Base-by-base conservation (phyloP, 92 coral and sea anemone genomes). In the Parazoanthus darwini region DNA sequence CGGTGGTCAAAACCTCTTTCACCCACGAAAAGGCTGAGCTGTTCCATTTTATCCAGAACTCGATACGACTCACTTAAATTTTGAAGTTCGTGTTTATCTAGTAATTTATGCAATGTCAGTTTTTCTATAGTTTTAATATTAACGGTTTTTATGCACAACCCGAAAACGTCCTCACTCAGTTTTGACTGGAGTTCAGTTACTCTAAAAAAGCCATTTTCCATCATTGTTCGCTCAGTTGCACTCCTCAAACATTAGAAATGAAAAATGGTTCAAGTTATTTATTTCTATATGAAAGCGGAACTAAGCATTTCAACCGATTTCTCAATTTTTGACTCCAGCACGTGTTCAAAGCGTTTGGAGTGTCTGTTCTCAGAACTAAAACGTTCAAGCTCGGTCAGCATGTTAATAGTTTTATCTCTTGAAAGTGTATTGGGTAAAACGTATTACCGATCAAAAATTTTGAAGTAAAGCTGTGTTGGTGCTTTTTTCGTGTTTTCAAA, bases 291-390 rank as follows among this genome's bases (percentile, higher is more conserved):
- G 18, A 20, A 22, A 11, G 39, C 46, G 16, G n/a, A 39, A 74
- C 4, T 74, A 37, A n/a, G 25, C 2, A 35, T 74, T 74, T 29
- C 39, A 72, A 26, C 59, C 16, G 7, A 35, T 29, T 74, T 74
- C 20, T 3, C 4, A 35, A 35, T 5, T 35, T 74, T 35, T 10
- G 39, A 74, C 18, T 13, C 59, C 18, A 54, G 20, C 59, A 54
- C 16, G 59, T 54, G 59, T 6, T 48, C 51, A 78, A 48, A 78
- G 15, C 2, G 29, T 46, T 4, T 43, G 54, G 59, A 25, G 15
- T 48, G 20, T 46, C 39, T 79, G 39, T 79, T 79, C 25, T 79
- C 82, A 79, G 82, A 78, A 6, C 43, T 22, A 39, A 44, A 79
- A 58, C 39, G 3, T 79, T 79, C 26, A 26, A 16, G 42, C 42